Evolutionary conservation across 2,888 invertebrate species (phyloP).

Genomic region (Neoitamus cyanurus): DNA sequence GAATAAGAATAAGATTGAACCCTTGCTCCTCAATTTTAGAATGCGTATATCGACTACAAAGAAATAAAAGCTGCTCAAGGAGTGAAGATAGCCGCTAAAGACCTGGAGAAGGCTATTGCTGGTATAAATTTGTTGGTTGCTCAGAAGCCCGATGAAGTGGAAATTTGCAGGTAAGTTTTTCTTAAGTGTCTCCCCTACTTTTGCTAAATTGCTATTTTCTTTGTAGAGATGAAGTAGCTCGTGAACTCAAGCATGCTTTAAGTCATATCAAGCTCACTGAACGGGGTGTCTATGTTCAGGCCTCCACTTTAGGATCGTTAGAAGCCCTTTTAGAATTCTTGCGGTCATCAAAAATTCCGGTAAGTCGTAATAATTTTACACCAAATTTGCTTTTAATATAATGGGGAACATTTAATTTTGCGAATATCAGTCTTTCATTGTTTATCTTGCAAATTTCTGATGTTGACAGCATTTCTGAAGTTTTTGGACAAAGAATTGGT

Average conservation of each 20-base stretch:
- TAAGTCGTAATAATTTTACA: no score
- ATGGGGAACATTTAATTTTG: no score
- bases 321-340: conserved; percentile 97
- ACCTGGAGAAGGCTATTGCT: conserved; percentile 97
- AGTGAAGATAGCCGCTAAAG: conserved; percentile 98
- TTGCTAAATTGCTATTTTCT: not conserved
- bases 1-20: not conserved
- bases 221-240: conserved; percentile 84
- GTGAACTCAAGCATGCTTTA: conserved; percentile 88
- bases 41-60: conserved; percentile 93
- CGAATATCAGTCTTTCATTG: no score
- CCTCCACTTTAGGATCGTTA: conserved; percentile 97
- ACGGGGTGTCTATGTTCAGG: conserved; percentile 98
- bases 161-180: conserved; percentile 74
- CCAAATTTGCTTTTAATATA: no score
- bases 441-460: no score
- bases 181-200: not conserved
- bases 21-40: conserved; percentile 67
- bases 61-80: conserved; percentile 97
- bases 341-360: conserved; percentile 91
- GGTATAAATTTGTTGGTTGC: conserved; percentile 93
- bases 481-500: no score
- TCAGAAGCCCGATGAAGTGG: conserved; percentile 93
- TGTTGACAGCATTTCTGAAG: no score
- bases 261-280: conserved; percentile 91